Conservation (phyloP, 2,888 invertebrate genomes). For the Pseudanteris insignis region DNA sequence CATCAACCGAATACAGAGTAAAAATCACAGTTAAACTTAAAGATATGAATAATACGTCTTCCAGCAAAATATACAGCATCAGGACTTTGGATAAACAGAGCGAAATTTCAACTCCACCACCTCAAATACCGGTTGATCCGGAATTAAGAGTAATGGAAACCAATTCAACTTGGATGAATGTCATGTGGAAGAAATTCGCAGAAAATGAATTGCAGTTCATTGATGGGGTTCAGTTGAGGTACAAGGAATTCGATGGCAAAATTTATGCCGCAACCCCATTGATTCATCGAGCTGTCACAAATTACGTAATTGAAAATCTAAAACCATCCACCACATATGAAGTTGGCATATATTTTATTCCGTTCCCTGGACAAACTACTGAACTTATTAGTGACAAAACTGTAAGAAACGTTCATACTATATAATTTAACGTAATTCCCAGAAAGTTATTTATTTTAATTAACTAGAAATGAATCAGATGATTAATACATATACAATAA, state of each 20-base stretch:
- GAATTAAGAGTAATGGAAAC: conserved; percentile 77
- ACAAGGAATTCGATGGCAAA: conserved; percentile 82
- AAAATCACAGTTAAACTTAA: conserved; percentile 82
- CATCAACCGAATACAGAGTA: conserved; percentile 83
- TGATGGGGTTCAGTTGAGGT: conserved; percentile 88
- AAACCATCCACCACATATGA: conserved; percentile 83
- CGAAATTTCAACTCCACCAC: conserved; percentile 70
- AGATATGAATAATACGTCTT: conserved; percentile 80
- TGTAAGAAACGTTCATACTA: too few relatives aligned
- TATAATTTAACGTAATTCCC: too few relatives aligned
- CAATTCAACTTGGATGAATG: conserved; percentile 80
- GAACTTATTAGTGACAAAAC: conserved; percentile 78
- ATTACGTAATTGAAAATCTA: conserved; percentile 80
- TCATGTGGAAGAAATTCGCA: conserved; percentile 84
- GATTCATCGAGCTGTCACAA: conserved; percentile 82
- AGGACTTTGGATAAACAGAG: conserved; percentile 71
- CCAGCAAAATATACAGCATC: conserved; percentile 80
- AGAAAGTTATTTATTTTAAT: too few relatives aligned
- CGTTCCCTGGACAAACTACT: conserved; percentile 81
- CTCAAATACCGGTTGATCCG: conserved; percentile 76
- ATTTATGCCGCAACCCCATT: conserved; percentile 86
- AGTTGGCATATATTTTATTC: conserved; percentile 83
- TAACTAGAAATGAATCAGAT: too few relatives aligned
- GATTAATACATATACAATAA: too few relatives aligned
- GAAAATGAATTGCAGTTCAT: conserved; percentile 84